Evolutionary conservation across 2,797 vertebrate genomes (phyloP).

Genomic region (Atherinosoma microstoma): DNA sequence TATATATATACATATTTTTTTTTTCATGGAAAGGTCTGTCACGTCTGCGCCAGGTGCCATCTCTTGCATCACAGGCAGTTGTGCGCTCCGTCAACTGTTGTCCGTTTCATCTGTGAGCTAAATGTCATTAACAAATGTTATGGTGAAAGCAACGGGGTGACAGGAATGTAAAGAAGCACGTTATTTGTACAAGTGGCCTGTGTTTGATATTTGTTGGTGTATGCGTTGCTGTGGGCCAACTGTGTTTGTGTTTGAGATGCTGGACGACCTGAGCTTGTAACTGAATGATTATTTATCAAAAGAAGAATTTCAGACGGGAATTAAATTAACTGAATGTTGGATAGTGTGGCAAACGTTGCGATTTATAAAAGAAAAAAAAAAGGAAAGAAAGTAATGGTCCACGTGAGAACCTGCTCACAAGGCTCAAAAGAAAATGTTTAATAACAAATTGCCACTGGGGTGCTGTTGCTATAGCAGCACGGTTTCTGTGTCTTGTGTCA

Average conservation of each 20-base stretch:
- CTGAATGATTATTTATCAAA: slow-evolving; percentile 35
- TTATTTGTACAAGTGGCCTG: slow-evolving; percentile 35
- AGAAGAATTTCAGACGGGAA: slow-evolving; percentile 21
- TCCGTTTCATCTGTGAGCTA: slow-evolving; percentile 37
- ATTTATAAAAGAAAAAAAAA: slow-evolving; percentile 3
- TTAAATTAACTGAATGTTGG: slow-evolving; percentile 23
- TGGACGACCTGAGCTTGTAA: slow-evolving; percentile 26
- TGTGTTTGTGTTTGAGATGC: slow-evolving; percentile 39
- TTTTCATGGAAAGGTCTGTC: slow-evolving; percentile 32
- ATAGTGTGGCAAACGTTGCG: slow-evolving; percentile 8
- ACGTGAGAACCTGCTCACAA: background rate
- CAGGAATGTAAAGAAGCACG: slow-evolving; percentile 60
- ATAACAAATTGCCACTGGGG: slow-evolving; percentile 16
- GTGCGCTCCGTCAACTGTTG: slow-evolving; percentile 22
- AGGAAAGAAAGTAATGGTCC: background rate
- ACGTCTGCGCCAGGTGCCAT: slow-evolving; percentile 42
- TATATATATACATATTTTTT: background rate
- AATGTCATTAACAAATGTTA: slow-evolving; percentile 53
- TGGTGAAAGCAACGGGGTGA: slow-evolving; percentile 45
- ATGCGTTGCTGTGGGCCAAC: slow-evolving; percentile 25
- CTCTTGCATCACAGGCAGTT: slow-evolving; percentile 35
- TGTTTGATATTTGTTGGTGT: slow-evolving; percentile 50
- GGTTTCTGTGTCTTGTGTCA: slow-evolving; percentile 17
- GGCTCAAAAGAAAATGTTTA: slow-evolving; percentile 28
- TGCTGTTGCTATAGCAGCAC: slow-evolving; percentile 60